Evolutionary conservation across 2,797 vertebrate species (phyloP), one percentile per base, ranked within the genome.

Genomic region (Crenuchus spilurus): DNA sequence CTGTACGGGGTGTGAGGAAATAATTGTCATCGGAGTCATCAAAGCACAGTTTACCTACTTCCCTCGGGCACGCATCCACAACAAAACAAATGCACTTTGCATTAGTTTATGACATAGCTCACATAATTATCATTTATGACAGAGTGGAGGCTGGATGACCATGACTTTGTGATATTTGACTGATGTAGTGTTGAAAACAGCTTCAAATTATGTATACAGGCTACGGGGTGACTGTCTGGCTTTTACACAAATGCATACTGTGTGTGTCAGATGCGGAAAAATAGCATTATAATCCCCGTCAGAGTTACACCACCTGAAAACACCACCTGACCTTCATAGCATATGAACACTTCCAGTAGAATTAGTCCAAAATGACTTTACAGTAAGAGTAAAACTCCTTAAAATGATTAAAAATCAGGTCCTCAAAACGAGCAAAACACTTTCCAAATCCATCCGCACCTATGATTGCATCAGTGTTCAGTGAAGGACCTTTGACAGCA

Each of bases 1-100:
- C 20, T 66, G 46, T 8, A 7, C 20, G 35, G 42, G 72, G 31
- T 61, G 69, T 69, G 64, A 75, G 54, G 72, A 62, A 80, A 75
- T 62, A 64, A 72, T 69, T 75, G 37, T 65, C 18, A 48, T 41
- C 49, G 48, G 70, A 52, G 61, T 74, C 63, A 52, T 69, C 48
- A 60, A 60, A 62, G 54, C 58, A 46, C 41, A 64, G 39, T 72
- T 46, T 51, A n/a, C 39, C 24, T 44, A 66, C 54, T 77, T 69
- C 71, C 66, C 54, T 62, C 60, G 33, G 70, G 80, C 77, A 72
- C 66, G 58, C 28, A 72, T 31, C 48, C 51, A 46, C 14, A 66
- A 66, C 58, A 72, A 73, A 49, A 54, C 48, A 37, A 48, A 31
- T 31, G 14, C 6, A 61, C 44, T 46, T 49, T 13, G 20, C 39